Conservation (phyloP, 2,113 vertebrate genomes). For the Anhinga anhinga region DNA sequence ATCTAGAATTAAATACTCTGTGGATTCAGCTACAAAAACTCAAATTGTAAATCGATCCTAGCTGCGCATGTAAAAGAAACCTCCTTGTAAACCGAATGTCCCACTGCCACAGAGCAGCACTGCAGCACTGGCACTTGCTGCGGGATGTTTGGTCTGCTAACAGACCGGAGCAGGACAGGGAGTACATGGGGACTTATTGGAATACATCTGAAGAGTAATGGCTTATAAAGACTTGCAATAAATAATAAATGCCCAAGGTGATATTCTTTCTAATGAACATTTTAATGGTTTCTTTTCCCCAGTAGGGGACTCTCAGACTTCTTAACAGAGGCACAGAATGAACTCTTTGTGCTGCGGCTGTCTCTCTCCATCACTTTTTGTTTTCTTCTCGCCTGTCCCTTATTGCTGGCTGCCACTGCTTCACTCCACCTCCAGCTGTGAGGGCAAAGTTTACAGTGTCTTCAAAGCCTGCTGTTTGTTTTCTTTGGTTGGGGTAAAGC, state of each 20-base stretch:
- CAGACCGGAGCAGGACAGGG: background rate
- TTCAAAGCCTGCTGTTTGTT: conserved; percentile 45
- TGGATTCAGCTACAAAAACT: background rate
- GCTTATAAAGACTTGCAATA: conserved; percentile 26
- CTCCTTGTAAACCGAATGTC: background rate
- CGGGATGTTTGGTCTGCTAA: background rate
- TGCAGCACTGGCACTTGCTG: background rate
- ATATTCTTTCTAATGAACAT: conserved; percentile 57
- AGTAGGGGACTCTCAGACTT: background rate
- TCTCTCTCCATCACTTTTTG: background rate
- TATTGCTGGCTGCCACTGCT: background rate
- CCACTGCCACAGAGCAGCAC: background rate
- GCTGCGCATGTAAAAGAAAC: background rate
- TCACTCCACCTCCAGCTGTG: conserved; percentile 15
- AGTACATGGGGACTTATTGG: background rate
- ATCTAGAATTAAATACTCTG: background rate
- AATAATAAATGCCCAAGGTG: conserved; percentile 22
- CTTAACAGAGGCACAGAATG: conserved; percentile 7
- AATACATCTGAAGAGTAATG: background rate
- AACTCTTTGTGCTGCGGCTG: background rate
- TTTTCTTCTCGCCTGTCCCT: background rate
- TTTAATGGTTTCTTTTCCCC: conserved; percentile 39
- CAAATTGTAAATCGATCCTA: background rate
- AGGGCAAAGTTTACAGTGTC: conserved; percentile 38
- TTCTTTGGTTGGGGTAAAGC: background rate